Conservation (phyloP, 2,888 invertebrate genomes). For the Bombylius major region DNA sequence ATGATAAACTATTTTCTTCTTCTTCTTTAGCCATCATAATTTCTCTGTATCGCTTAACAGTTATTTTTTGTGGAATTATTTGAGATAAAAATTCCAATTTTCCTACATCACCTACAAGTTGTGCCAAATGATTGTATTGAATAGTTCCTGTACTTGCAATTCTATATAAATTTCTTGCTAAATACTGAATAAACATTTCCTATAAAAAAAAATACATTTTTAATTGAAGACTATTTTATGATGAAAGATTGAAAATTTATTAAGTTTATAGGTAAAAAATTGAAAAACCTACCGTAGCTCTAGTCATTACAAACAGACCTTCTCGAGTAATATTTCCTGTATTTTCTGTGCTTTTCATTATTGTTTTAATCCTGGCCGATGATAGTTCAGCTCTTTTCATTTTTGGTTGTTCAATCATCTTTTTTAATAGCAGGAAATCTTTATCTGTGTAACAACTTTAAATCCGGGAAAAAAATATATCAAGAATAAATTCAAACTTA, state of each 20-base stretch:
- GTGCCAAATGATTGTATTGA: constrained; percentile 29
- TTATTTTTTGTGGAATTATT: constrained; percentile 32
- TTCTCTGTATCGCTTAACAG: constrained; percentile 29
- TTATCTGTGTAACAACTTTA: no score
- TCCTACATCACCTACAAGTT: constrained; percentile 24
- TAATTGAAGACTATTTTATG: neutral
- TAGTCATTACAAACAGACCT: constrained; percentile 21
- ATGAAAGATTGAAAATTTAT: neutral
- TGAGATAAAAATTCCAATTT: constrained; percentile 29
- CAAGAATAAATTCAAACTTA: no score
- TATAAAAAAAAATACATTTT: constrained; percentile 5
- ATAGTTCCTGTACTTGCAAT: constrained; percentile 17
- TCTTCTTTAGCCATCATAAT: constrained; percentile 19
- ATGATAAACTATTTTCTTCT: constrained; percentile 13
- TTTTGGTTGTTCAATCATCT: neutral
- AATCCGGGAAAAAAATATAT: no score
- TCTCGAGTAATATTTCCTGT: constrained; percentile 29
- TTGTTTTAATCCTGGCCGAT: constrained; percentile 24
- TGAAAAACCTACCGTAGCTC: constrained; percentile 8
- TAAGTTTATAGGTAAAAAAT: neutral
- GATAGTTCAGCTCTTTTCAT: neutral
- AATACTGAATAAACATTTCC: constrained; percentile 30
- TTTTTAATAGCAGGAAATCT: neutral
- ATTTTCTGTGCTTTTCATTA: constrained; percentile 33
- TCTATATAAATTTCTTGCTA: constrained; percentile 25